Percentiles rank a stretch among this genome's conserved stretches.
These are phyloP conservation scores for Delphinapterus leucas DNA, from an alignment of 2,113 vertebrate genomes.

Conservation along the genomic window DNA sequence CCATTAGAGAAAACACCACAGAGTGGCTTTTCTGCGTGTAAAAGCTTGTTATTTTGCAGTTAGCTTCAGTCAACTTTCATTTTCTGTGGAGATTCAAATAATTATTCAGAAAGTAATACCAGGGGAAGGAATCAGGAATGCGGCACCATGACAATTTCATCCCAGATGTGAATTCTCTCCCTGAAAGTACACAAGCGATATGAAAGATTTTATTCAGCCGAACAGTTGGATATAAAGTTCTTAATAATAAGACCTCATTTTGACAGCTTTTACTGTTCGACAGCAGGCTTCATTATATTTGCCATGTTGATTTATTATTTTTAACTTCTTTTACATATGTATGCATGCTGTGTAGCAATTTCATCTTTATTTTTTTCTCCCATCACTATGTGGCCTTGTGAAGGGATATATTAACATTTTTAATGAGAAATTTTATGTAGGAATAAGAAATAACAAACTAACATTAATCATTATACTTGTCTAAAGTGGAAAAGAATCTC, in stretches of 20 bases:
- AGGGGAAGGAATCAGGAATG: constrained; percentile 41
- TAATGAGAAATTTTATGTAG: constrained; percentile 74
- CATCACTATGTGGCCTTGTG: constrained; percentile 47
- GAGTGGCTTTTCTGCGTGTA: not conserved
- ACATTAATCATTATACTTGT: constrained; percentile 80
- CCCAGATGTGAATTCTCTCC: constrained; percentile 70
- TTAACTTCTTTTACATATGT: constrained; percentile 70
- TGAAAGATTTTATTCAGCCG: constrained; percentile 57
- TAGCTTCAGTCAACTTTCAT: constrained; percentile 68
- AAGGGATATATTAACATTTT: constrained; percentile 73
- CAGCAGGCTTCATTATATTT: constrained; percentile 71
- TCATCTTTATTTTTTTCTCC: constrained; percentile 42
- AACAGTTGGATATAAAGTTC: constrained; percentile 73
- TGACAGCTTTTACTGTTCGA: constrained; percentile 66
- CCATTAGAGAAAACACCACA: constrained; percentile 1
- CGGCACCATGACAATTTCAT: constrained; percentile 55
- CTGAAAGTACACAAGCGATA: constrained; percentile 41
- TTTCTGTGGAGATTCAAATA: constrained; percentile 63
- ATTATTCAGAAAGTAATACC: constrained; percentile 66
- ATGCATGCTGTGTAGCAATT: constrained; percentile 47
- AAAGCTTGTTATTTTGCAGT: constrained; percentile 56
- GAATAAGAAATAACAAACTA: constrained; percentile 66
- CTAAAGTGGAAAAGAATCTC: constrained; percentile 60
- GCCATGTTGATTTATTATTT: constrained; percentile 73
- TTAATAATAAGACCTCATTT: constrained; percentile 72